Base-by-base conservation (phyloP, 1,140 invertebrate species). In the Holotrichia oblita region DNA sequence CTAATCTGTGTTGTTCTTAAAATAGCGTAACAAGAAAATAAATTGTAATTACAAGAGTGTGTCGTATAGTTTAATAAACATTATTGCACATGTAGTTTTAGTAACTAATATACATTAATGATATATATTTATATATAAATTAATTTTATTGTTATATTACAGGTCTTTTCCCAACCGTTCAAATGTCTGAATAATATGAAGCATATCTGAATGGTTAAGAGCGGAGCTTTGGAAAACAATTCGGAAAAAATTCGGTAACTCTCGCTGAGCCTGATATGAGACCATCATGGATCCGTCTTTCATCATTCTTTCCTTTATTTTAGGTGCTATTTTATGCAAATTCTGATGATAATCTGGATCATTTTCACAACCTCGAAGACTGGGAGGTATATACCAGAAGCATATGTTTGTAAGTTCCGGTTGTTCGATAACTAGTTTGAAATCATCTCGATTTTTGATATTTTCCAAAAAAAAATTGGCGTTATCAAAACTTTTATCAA, bases 241-340 rank as follows among this genome's bases (percentile, higher is more conserved):
- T 55, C 98, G 90, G 90, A 99, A 99, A 88, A 99, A 99, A 86
- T 99, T 96, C 0, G 95, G 94, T 79, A 92, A 88, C 77, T 91
- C 88, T 64, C 92, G 89, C 79, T 96, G 88, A 0, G 97, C 95
- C 84, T 99, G 97, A 85, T 99, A 99, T 14, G 96, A 97, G 40
- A 99, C 93, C 93, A 99, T 95, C 92, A 98, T 97, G 3, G 93
- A 93, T 3, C 98, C 98, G 85, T 95, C 92, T 84, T 95, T 94
- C 89, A 98, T 97, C 97, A 99, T 99, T 78, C 91, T 88, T 84
- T 97, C 96, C 87, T 99, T 99, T 69, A 99, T 93, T 84, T 93
- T 92, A 0, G 98, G 97, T 0, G 97, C 97, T 20, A 99, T 91
- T 87, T 92, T 93, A 83, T 96, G 93, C 61, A 97, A 87, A 81